Conservation (phyloP, 2,797 vertebrate genomes). For the Thaleichthys pacificus region DNA sequence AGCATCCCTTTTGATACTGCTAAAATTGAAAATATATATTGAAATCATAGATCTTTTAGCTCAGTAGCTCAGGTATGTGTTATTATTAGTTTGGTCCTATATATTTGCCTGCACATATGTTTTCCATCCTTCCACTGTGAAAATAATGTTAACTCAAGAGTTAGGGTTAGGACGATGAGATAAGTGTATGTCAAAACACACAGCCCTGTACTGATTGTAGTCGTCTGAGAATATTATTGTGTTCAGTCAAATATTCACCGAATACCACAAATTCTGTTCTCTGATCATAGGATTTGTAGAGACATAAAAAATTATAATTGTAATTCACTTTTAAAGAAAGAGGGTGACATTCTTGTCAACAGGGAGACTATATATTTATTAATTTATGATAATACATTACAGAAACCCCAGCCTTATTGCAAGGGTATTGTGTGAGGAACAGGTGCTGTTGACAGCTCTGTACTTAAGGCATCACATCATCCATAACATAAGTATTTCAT, state of each 20-base stretch:
- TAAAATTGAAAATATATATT: too few species aligned
- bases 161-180: too few species aligned
- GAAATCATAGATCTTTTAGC: too few species aligned
- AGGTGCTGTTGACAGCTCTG: slow-evolving; percentile 45
- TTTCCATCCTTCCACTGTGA: too few species aligned
- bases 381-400: not conserved
- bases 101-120: too few species aligned
- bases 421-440: slow-evolving; percentile 20
- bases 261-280: not conserved
- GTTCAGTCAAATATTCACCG: not conserved
- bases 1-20: not conserved
- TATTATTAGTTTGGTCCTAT: too few species aligned
- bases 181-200: not conserved
- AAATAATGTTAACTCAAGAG: too few species aligned
- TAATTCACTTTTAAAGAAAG: not conserved
- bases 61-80: too few species aligned
- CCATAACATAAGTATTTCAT: slow-evolving; percentile 12
- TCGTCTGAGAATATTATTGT: not conserved
- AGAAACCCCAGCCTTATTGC: not conserved
- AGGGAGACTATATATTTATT: not conserved
- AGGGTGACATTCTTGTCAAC: not conserved
- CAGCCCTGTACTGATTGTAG: not conserved
- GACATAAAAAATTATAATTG: not conserved
- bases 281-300: not conserved
- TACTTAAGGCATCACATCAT: slow-evolving; percentile 24